These are phyloP conservation scores for Pogonocherus hispidulus DNA, from an alignment of 2,888 invertebrate species.

Conservation along the genomic window DNA sequence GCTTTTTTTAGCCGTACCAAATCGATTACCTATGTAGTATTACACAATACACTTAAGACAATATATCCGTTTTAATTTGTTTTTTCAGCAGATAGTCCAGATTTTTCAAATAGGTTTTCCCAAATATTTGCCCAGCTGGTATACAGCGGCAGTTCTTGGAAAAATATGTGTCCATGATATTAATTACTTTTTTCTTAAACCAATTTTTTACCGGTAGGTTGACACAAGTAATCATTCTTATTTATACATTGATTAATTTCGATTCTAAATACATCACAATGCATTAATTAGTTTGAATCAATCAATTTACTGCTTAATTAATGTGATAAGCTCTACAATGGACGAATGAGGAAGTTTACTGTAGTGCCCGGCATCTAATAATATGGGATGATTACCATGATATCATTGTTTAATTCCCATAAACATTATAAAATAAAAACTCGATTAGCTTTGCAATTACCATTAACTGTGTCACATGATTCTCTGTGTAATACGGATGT, in stretches of 20 bases:
- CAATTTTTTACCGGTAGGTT: not conserved
- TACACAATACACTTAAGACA: not conserved
- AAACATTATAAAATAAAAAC: conserved; percentile 19
- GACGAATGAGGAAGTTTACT: conserved; percentile 15
- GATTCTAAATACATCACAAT: not conserved
- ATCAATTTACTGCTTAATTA: conserved; percentile 17
- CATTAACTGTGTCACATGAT: conserved; percentile 18
- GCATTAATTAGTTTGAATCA: conserved; percentile 10
- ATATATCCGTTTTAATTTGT: not conserved
- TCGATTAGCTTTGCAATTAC: conserved; percentile 21
- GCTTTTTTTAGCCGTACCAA: not conserved
- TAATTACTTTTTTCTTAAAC: not conserved
- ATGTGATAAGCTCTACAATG: conserved; percentile 7
- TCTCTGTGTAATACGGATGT: conserved; percentile 20
- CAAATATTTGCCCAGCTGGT: not conserved
- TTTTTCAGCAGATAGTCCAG: not conserved
- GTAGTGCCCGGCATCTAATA: conserved; percentile 3
- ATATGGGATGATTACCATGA: conserved; percentile 12
- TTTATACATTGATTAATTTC: not conserved
- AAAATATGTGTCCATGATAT: not conserved
- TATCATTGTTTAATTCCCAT: conserved; percentile 19
- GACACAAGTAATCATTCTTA: not conserved
- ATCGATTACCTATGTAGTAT: not conserved
- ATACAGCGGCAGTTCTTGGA: not conserved
- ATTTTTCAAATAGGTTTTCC: not conserved